These are phyloP conservation scores for Periophthalmus magnuspinnatus DNA, from an alignment of 2,797 vertebrate genomes.

Conservation along the genomic window DNA sequence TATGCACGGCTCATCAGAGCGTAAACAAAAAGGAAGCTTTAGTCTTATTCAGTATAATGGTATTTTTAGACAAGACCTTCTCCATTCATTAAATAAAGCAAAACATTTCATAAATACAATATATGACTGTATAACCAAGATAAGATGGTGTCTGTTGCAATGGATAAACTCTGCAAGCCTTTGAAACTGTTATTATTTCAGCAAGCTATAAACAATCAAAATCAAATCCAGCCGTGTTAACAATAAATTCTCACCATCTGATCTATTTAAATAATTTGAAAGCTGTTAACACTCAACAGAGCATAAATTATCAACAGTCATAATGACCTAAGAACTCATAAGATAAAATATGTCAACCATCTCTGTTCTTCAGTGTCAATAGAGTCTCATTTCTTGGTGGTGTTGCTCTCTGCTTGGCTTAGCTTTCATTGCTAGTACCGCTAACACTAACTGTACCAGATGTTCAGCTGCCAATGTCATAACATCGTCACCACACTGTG, in stretches of 20 bases:
- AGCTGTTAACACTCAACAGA: constrained; percentile 6
- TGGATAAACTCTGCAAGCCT: background rate
- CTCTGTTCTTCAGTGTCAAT: background rate
- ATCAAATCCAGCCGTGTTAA: background rate
- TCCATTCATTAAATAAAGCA: background rate
- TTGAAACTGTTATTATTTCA: background rate
- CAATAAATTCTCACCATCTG: background rate
- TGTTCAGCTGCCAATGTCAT: constrained; percentile 18
- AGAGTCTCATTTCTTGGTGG: background rate
- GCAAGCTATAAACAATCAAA: background rate
- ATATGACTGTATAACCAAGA: background rate
- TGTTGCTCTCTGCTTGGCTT: constrained; percentile 1
- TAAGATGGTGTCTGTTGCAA: background rate
- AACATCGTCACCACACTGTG: constrained; percentile 4
- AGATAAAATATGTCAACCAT: constrained; percentile 1
- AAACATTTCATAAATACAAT: background rate
- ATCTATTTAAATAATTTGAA: constrained; percentile 14
- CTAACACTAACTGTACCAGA: constrained; percentile 7
- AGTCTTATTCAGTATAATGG: background rate
- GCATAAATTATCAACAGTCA: constrained; percentile 9
- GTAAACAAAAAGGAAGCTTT: background rate
- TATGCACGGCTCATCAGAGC: background rate
- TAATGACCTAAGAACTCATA: constrained; percentile 7
- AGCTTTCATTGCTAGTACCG: constrained; percentile 4
- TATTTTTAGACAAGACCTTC: background rate